These are phyloP conservation scores for Vimba vimba DNA, from an alignment of 2,113 vertebrate species.

Conservation along the genomic window DNA sequence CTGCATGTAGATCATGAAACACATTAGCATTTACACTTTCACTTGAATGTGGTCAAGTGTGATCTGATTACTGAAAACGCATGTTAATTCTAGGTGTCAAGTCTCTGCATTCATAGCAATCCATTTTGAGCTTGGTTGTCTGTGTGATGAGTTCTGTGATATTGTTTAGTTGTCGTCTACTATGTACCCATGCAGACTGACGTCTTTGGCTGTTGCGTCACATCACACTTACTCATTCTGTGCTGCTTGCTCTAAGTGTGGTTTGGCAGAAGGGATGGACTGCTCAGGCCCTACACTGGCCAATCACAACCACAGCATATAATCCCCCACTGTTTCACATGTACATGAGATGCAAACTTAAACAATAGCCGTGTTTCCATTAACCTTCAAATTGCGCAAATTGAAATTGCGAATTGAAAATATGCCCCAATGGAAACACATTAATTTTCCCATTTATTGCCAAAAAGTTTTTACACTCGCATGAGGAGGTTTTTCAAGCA, in stretches of 20 bases:
- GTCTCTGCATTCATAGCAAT: background rate
- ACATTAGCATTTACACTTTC: background rate
- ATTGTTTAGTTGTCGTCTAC: background rate
- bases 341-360: background rate
- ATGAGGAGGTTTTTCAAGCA: too few species aligned
- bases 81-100: background rate
- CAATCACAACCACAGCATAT: slow-evolving; percentile 1
- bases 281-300: background rate
- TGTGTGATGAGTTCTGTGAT: background rate
- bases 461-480: too few species aligned
- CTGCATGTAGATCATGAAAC: background rate
- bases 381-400: too few species aligned
- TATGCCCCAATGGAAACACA: too few species aligned
- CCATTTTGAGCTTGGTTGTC: too few species aligned
- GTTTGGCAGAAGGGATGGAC: slow-evolving; percentile 2
- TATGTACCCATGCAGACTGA: background rate
- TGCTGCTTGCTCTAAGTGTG: background rate
- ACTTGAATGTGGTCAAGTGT: background rate
- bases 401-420: too few species aligned
- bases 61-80: background rate
- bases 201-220: slow-evolving; percentile 6
- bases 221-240: slow-evolving; percentile 1
- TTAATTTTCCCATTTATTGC: too few species aligned
- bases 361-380: background rate
- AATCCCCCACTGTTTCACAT: background rate